phyloP scores from a whole-genome alignment of 2,888 invertebrate genomes.

The Rosalia funebris region DNA sequence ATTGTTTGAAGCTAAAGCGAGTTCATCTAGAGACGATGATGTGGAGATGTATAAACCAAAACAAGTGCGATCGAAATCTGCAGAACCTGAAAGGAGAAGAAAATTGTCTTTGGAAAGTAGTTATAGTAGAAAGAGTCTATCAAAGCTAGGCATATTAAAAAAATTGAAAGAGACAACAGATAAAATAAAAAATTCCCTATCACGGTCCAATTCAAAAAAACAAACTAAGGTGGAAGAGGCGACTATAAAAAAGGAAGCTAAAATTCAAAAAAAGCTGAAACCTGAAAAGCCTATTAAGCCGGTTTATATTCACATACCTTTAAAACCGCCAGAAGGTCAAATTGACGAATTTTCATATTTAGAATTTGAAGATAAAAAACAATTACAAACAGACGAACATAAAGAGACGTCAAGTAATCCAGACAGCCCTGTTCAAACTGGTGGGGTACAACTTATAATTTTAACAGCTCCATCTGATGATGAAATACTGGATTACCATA shows the following conservation, averaged over 20 bases:
- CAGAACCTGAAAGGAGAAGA: conserved; percentile 55
- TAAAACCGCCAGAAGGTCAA: conserved; percentile 60
- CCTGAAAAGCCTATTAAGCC: conserved; percentile 46
- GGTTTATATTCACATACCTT: conserved; percentile 61
- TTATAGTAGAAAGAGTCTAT: conserved; percentile 55
- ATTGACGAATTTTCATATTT: conserved; percentile 60
- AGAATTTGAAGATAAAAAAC: conserved; percentile 47
- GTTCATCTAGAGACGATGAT: conserved; percentile 20
- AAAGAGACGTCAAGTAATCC: conserved; percentile 38
- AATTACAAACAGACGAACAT: not conserved
- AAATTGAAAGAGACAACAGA: conserved; percentile 57
- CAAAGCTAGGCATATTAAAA: conserved; percentile 53
- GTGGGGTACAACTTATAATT: conserved; percentile 59
- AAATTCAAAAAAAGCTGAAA: conserved; percentile 34
- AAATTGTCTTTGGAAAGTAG: conserved; percentile 56
- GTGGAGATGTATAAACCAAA: conserved; percentile 13
- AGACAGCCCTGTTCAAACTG: conserved; percentile 32
- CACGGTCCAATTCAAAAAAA: conserved; percentile 43
- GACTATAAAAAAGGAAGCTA: conserved; percentile 30
- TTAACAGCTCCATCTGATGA: conserved; percentile 63
- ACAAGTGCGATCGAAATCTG: conserved; percentile 52
- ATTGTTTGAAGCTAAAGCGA: conserved; percentile 40
- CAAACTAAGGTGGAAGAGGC: conserved; percentile 36
- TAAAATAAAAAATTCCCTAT: conserved; percentile 55
- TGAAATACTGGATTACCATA: conserved; percentile 56